phyloP scores from a whole-genome alignment of 2,113 vertebrate genomes.

The Nanorana parkeri region DNA sequence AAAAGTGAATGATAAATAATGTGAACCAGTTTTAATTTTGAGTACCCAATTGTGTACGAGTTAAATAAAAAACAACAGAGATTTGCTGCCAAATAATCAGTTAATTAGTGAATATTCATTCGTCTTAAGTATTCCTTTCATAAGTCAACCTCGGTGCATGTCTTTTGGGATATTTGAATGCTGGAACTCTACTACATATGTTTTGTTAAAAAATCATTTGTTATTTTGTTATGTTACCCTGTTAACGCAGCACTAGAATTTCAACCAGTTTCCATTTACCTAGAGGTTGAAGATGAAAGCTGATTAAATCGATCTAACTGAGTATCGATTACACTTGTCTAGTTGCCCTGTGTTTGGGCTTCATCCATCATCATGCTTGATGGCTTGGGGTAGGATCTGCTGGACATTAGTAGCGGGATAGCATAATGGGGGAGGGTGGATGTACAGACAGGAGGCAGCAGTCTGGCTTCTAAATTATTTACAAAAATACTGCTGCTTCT shows the following conservation, averaged over 20 bases:
- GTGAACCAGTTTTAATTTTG: too few species aligned
- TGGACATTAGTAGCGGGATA: slow-evolving; percentile 15
- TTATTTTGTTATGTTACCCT: not conserved
- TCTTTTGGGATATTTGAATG: too few species aligned
- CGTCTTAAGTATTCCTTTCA: too few species aligned
- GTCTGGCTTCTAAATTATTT: slow-evolving; percentile 71
- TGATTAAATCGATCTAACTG: slow-evolving; percentile 34
- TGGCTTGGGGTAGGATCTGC: slow-evolving; percentile 31
- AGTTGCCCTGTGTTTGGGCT: slow-evolving; percentile 30
- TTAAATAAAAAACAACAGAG: too few species aligned
- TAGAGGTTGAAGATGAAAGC: slow-evolving; percentile 18
- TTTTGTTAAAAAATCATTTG: not conserved
- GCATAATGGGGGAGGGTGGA: slow-evolving; percentile 12
- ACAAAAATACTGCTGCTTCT: slow-evolving; percentile 57
- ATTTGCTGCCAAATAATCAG: too few species aligned
- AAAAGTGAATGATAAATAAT: too few species aligned
- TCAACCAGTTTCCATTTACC: slow-evolving; percentile 7
- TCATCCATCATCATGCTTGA: slow-evolving; percentile 42
- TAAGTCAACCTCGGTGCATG: too few species aligned
- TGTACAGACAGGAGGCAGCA: slow-evolving; percentile 13
- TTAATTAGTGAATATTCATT: too few species aligned
- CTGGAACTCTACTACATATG: too few species aligned
- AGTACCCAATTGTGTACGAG: too few species aligned
- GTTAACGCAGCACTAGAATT: slow-evolving; percentile 16
- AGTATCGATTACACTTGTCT: slow-evolving; percentile 45